Base-by-base conservation (phyloP, 2,797 vertebrate species). In the Arctocebus calabarensis region DNA sequence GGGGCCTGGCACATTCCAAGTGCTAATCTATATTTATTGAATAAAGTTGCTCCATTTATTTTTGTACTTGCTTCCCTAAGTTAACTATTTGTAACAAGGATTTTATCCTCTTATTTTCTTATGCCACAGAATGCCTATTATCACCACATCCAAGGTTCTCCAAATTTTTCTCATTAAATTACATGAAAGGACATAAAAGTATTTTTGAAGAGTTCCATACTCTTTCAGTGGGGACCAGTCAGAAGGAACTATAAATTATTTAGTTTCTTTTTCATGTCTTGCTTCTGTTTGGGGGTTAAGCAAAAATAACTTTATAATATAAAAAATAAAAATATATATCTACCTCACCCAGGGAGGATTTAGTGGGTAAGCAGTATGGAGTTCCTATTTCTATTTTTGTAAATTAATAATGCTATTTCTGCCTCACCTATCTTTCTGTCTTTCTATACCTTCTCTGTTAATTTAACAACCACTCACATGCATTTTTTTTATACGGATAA, bases 391-490 rank as follows among this genome's bases (percentile, higher is more conserved):
- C 43, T 94, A 73, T 43, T 82, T 94, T 84, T 81, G 2, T 82
- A 40, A 57, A 43, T 86, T 74, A 77, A 78, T 94, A 87, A 10
- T 79, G 13, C 10, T 88, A 64, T 92, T 70, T 90, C 40, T 95
- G 14, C 43, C 12, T 89, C 75, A 87, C 19, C 23, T 88, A 25
- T 61, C 25, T 34, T 90, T 32, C 9, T 20, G 16, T 77, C 22
- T 90, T 95, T 82, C 48, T 84, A 64, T 74, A 20, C 68, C 34
- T 86, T 88, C n/a, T 83, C 22, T 92, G 32, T 94, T 94, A 62
- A 73, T 83, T 90, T 96, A 89, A 48, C 83, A 95, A 82, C 14
- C 29, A 52, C 55, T 86, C 61, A 78, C 57, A 61, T 84, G 27
- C 32, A 59, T 64, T 2, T 94, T 2, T 94, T 96, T 68, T 90